A percentile compares a stretch with the other conserved stretches of the same genome.
These are phyloP conservation scores for Drosophila mettleri DNA, from an alignment of 2,888 invertebrate genomes.

Conservation along the genomic window DNA sequence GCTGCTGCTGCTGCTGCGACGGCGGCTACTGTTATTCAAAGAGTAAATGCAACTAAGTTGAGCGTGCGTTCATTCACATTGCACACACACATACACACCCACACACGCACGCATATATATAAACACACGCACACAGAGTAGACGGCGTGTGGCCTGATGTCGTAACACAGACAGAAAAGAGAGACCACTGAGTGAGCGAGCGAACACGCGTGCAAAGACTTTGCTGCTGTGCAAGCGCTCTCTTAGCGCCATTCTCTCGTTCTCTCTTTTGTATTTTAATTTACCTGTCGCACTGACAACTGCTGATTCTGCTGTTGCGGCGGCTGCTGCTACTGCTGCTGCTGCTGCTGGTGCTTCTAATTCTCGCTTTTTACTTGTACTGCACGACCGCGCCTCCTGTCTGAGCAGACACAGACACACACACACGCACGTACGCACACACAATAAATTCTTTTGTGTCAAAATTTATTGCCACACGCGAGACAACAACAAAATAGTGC, in stretches of 20 bases:
- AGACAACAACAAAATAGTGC: slow-evolving; percentile 60
- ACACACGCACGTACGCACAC: slow-evolving; percentile 33
- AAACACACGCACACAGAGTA: slow-evolving; percentile 21
- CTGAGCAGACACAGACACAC: slow-evolving; percentile 40
- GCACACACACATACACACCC: slow-evolving; percentile 37
- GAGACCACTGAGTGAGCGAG: slow-evolving; percentile 10
- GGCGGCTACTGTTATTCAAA: slow-evolving; percentile 27
- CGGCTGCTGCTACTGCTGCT: slow-evolving; percentile 27
- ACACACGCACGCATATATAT: slow-evolving; percentile 31
- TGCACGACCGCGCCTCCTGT: slow-evolving; percentile 67
- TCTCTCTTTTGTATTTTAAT: slow-evolving; percentile 26
- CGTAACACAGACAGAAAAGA: slow-evolving; percentile 60
- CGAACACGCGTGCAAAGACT: slow-evolving; percentile 2
- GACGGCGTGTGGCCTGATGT: slow-evolving; percentile 67
- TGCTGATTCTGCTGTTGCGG: slow-evolving; percentile 33
- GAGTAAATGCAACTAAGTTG: slow-evolving; percentile 65
- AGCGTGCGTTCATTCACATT: slow-evolving; percentile 74
- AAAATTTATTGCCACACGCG: slow-evolving; percentile 79
- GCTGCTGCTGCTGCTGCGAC: slow-evolving; percentile 23
- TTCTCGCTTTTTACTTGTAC: slow-evolving; percentile 33
- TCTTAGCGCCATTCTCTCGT: slow-evolving; percentile 45
- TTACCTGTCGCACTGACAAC: slow-evolving; percentile 68
- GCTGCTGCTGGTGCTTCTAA: slow-evolving; percentile 25
- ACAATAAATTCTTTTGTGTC: slow-evolving; percentile 61
- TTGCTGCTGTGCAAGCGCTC: slow-evolving; percentile 14